Conservation (phyloP, 2,888 invertebrate species). For the Conomelus anceps region DNA sequence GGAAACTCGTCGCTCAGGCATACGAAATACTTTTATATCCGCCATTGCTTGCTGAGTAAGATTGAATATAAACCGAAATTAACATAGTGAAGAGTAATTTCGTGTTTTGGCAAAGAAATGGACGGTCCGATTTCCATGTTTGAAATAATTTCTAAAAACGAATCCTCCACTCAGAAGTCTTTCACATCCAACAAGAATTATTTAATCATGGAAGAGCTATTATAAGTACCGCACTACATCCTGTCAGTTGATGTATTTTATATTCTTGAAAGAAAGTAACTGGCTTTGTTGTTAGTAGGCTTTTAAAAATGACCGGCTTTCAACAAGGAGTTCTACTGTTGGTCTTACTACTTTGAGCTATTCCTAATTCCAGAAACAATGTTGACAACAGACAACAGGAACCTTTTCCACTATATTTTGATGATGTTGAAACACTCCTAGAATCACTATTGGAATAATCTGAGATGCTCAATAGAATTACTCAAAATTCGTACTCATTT, state of each 20-base stretch:
- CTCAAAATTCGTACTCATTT: too few species aligned
- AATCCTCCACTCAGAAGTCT: not conserved
- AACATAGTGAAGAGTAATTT: not conserved
- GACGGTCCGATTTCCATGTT: not conserved
- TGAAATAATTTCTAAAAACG: not conserved
- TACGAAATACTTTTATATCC: not conserved
- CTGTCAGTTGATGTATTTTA: not conserved
- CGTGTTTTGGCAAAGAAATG: not conserved
- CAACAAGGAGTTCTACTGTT: too few species aligned
- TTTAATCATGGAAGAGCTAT: not conserved
- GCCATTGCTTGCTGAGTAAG: not conserved
- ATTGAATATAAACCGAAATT: not conserved
- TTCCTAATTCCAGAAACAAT: not conserved
- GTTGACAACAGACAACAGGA: not conserved
- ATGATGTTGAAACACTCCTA: not conserved
- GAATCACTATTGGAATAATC: too few species aligned
- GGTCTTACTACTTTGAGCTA: too few species aligned
- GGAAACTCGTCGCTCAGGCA: not conserved
- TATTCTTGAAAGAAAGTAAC: too few species aligned
- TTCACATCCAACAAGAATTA: not conserved
- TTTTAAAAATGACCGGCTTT: too few species aligned
- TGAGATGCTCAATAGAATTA: too few species aligned
- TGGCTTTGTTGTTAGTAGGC: not conserved
- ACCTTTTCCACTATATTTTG: too few species aligned
- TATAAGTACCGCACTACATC: not conserved